These are phyloP conservation scores for Anarhynchus alexandrinus DNA, from an alignment of 2,113 vertebrate species.

Conservation along the genomic window DNA sequence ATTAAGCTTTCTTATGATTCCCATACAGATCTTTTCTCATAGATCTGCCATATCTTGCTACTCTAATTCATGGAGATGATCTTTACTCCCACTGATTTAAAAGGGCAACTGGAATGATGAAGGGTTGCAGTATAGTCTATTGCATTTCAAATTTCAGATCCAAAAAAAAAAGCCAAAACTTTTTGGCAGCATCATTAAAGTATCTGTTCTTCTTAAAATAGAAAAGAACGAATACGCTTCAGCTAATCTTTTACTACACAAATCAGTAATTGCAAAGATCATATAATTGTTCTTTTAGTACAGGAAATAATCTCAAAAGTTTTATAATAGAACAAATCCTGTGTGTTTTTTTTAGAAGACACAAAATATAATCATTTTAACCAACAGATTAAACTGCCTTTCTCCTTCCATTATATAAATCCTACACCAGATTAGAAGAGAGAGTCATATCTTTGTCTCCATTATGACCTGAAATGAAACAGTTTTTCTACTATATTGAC, in stretches of 20 bases:
- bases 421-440: constrained; percentile 28
- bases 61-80: not conserved
- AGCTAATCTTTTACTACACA: not conserved
- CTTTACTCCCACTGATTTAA: not conserved
- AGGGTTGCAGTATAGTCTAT: not conserved
- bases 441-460: constrained; percentile 3
- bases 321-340: not conserved
- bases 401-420: constrained; percentile 47
- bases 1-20: not conserved
- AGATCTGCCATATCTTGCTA: not conserved
- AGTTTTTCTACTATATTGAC: constrained; percentile 46
- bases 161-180: not conserved
- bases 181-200: not conserved
- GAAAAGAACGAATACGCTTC: not conserved
- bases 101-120: not conserved
- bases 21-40: not conserved
- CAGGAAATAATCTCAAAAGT: not conserved
- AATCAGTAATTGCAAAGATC: constrained; percentile 26
- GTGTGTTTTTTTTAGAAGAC: not conserved
- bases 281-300: constrained; percentile 13
- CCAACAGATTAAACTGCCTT: constrained; percentile 4
- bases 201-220: not conserved
- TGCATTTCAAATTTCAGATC: not conserved
- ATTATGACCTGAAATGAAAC: constrained; percentile 37
- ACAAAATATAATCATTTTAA: constrained; percentile 38